phyloP scores from a whole-genome alignment of 2,113 vertebrate genomes.

The Buteo buteo region DNA sequence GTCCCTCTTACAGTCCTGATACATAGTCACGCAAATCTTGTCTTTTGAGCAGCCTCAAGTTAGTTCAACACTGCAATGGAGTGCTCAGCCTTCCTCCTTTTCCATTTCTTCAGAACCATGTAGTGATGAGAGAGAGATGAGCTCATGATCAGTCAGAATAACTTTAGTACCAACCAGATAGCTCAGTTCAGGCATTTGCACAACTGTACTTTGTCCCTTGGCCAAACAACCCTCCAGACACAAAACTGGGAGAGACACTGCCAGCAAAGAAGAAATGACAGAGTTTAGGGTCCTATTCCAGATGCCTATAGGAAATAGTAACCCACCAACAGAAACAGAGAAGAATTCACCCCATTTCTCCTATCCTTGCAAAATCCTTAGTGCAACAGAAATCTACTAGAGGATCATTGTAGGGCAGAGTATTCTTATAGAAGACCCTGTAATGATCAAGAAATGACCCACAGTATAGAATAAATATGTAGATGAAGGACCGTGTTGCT shows the following conservation, averaged over 20 bases:
- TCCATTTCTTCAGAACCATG: not conserved
- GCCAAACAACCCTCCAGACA: not conserved
- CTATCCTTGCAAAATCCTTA: not conserved
- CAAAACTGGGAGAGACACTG: not conserved
- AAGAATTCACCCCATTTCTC: not conserved
- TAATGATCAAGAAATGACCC: not conserved
- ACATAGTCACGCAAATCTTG: not conserved
- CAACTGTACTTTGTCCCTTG: not conserved
- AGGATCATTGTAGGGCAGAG: not conserved
- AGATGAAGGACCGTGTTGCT: not conserved
- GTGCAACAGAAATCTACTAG: not conserved
- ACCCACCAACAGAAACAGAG: not conserved
- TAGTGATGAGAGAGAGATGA: not conserved
- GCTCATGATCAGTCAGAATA: not conserved
- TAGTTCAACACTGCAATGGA: not conserved
- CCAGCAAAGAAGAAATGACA: not conserved
- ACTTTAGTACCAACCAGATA: not conserved
- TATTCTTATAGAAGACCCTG: not conserved
- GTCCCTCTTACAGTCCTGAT: not conserved
- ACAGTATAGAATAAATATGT: not conserved
- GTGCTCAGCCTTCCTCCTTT: not conserved
- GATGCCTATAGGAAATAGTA: not conserved
- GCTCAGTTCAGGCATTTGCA: not conserved
- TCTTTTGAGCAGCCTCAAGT: not conserved
- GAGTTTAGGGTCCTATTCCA: not conserved